Conservation (phyloP, 2,797 vertebrate species). For the Dryobates pubescens region DNA sequence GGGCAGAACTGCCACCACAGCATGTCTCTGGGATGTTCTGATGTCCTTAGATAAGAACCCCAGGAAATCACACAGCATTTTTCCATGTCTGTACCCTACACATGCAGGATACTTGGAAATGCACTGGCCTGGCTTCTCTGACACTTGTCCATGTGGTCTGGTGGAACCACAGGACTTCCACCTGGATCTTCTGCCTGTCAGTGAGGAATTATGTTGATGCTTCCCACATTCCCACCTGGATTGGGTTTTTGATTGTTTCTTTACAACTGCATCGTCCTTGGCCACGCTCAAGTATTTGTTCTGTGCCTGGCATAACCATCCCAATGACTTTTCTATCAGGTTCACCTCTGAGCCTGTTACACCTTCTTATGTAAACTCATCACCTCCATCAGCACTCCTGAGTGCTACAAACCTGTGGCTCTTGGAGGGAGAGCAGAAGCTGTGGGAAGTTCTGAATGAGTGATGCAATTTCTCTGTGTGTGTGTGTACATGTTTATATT, state of each 20-base stretch:
- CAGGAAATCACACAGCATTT: neutral
- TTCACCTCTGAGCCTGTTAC: neutral
- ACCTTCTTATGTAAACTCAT: too few relatives aligned
- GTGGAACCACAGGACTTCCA: neutral
- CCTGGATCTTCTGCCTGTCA: neutral
- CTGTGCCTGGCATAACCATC: neutral
- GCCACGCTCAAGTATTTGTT: neutral
- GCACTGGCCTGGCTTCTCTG: neutral
- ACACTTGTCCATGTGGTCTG: accelerated
- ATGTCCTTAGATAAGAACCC: accelerated
- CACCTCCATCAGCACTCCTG: accelerated
- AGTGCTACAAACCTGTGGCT: neutral
- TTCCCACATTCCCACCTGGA: neutral
- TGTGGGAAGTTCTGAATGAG: neutral
- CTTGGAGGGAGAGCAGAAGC: neutral
- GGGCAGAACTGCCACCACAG: neutral
- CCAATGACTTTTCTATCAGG: too few relatives aligned
- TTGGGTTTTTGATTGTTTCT: neutral
- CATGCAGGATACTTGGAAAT: neutral
- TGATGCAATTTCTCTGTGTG: neutral
- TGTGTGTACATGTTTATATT: accelerated
- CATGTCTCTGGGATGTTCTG: neutral
- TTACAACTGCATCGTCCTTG: neutral
- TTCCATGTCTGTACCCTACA: accelerated
- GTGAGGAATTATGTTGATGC: accelerated